These are phyloP conservation scores for Dysdera silvatica DNA, from an alignment of 1,140 invertebrate species.

Conservation along the genomic window DNA sequence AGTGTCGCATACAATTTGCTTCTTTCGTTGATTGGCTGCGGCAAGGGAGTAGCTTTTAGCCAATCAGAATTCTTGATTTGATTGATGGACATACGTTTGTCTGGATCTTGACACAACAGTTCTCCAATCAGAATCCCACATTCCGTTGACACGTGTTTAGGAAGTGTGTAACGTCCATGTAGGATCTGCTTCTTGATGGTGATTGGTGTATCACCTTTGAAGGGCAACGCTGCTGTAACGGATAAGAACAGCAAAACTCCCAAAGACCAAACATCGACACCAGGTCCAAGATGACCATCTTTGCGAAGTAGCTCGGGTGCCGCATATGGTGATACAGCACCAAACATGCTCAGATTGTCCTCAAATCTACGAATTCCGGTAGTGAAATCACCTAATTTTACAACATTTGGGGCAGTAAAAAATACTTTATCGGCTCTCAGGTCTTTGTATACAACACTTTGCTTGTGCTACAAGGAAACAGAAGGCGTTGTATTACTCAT, in stretches of 20 bases:
- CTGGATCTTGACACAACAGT: slow-evolving; percentile 46
- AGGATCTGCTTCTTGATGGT: slow-evolving; percentile 59
- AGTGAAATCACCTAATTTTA: slow-evolving; percentile 69
- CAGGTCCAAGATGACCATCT: slow-evolving; percentile 60
- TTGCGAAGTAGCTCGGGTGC: slow-evolving; percentile 74
- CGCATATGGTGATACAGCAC: slow-evolving; percentile 79
- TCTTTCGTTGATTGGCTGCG: slow-evolving; percentile 18
- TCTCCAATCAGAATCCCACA: slow-evolving; percentile 43
- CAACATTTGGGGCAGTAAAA: slow-evolving; percentile 59
- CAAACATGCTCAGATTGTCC: slow-evolving; percentile 68
- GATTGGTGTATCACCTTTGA: slow-evolving; percentile 54
- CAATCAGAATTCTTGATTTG: slow-evolving; percentile 49
- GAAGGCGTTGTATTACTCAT: too few relatives aligned
- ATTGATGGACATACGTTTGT: slow-evolving; percentile 47
- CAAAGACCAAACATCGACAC: slow-evolving; percentile 76
- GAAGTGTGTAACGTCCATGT: slow-evolving; percentile 53
- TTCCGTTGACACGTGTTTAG: slow-evolving; percentile 42
- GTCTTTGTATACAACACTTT: slow-evolving; percentile 75
- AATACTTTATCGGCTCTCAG: slow-evolving; percentile 80
- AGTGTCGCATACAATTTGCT: slow-evolving; percentile 26
- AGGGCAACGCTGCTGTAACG: slow-evolving; percentile 68
- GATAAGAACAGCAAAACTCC: slow-evolving; percentile 73
- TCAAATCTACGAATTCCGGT: slow-evolving; percentile 49
- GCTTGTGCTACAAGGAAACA: slow-evolving; percentile 56
- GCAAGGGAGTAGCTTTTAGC: slow-evolving; percentile 45